Evolutionary conservation across 2,888 invertebrate genomes (phyloP), one percentile per base, ranked within the genome.

Genomic region (Lutraria lutraria): DNA sequence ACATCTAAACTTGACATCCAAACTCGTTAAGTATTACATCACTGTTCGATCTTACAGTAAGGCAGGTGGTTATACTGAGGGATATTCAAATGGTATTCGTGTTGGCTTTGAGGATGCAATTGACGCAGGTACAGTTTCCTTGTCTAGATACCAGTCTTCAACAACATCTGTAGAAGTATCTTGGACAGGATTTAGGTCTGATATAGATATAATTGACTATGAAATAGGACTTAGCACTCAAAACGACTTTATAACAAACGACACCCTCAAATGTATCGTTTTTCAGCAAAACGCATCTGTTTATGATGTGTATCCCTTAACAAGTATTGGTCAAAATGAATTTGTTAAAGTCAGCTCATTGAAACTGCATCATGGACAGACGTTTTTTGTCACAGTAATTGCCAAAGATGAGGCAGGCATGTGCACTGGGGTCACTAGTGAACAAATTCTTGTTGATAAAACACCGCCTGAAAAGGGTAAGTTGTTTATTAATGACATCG

Each of bases 21-120:
- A 93, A 83, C 82, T 91, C 34, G 92, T 92, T 8, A 92, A 91
- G 0, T 95, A 95, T 83, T 95, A 92, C 79, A 91, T 95, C 34
- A 95, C 95, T 16, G 95, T 95, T 6, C 89, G 95, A 29, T 94
- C 93, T 13, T 91, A 93, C 86, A 94, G 94, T 72, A 84, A 86
- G 25, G 94, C 95, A 21, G 94, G 94, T 13, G 93, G 95, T 16
- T 90, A 90, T 83, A 92, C 91, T 13, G 94, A 95, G 89, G 93
- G 91, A 19, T 93, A 91, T 72, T 94, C 95, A 0, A 94, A 95
- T 84, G 95, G 95, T 12, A 91, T 95, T 25, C 88, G 88, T 52
- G 94, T 94, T 12, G 95, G 95, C 1, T 94, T 87, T 83, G 76
- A 86, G 15, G 92, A 91, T 43, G 91, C 81, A 13, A 90, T 94